Conservation (phyloP, 2,113 vertebrate genomes). For the Thryonomys swinderianus region DNA sequence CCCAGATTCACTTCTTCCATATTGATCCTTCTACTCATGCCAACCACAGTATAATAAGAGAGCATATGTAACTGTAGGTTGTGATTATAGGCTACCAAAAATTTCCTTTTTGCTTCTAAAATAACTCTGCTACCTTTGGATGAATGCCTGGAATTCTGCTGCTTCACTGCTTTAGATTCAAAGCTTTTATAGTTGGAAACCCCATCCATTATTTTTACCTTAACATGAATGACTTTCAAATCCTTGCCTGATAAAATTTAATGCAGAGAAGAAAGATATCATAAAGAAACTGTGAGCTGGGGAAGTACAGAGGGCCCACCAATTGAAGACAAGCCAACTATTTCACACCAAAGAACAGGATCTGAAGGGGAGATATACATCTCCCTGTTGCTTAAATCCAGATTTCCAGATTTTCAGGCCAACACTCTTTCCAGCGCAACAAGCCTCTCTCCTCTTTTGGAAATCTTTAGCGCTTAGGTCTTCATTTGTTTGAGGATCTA, state of each 20-base stretch:
- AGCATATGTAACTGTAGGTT: not conserved
- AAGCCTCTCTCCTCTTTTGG: not conserved
- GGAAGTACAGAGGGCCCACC: not conserved
- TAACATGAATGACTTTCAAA: not conserved
- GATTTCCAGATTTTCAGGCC: constrained; percentile 27
- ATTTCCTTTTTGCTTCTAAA: constrained; percentile 9
- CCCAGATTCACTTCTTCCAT: not conserved
- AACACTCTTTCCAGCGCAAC: not conserved
- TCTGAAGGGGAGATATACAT: not conserved
- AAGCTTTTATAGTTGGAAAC: not conserved
- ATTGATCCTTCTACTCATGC: not conserved
- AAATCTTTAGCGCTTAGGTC: not conserved
- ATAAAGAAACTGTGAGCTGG: not conserved
- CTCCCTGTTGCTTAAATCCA: not conserved
- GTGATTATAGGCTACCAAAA: not conserved
- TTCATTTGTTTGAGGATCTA: not conserved
- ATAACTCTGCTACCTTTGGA: not conserved
- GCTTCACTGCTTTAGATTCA: not conserved
- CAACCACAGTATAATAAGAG: not conserved
- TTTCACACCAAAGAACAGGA: not conserved
- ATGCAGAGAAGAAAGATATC: not conserved
- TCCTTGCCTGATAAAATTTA: not conserved
- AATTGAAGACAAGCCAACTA: not conserved
- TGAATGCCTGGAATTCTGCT: constrained; percentile 16
- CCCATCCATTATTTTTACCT: not conserved